Evolutionary conservation across 2,113 vertebrate species (phyloP).

Genomic region (Albula goreensis): DNA sequence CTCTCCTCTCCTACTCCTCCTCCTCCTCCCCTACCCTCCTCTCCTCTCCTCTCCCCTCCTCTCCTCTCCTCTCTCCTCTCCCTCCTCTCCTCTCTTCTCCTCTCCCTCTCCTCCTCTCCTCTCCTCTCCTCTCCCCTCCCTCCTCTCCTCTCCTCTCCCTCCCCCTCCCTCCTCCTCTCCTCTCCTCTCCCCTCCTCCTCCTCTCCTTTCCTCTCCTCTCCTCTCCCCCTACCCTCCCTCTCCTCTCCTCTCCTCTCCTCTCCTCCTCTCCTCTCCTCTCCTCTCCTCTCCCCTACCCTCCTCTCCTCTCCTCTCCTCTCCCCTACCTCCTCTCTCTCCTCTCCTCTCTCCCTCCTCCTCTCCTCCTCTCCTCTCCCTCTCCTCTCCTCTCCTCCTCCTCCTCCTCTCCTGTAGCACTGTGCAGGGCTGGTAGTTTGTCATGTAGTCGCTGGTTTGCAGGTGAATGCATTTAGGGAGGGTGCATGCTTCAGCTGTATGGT

Average conservation of each 20-base stretch:
- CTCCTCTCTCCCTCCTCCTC: constrained; percentile 16
- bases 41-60: not conserved
- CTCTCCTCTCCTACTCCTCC: not conserved
- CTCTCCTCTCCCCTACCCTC: not conserved
- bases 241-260: too few species aligned
- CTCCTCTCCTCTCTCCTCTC: not conserved
- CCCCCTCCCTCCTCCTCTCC: constrained; percentile 6
- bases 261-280: not conserved
- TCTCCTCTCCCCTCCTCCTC: constrained; percentile 9
- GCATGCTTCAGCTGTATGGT: too few species aligned
- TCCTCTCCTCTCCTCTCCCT: not conserved
- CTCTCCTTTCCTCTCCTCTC: constrained; percentile 33
- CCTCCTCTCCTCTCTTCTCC: not conserved
- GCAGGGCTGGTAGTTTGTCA: too few species aligned
- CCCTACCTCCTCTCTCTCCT: constrained; percentile 24
- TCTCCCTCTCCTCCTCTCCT: constrained; percentile 19
- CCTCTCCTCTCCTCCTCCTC: not conserved
- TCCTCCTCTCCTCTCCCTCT: not conserved
- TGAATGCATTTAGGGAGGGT: too few species aligned
- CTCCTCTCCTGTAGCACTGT: not conserved
- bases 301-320: not conserved
- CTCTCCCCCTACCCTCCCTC: constrained; percentile 6
- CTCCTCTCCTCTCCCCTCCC: constrained; percentile 25
- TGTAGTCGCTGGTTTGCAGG: too few species aligned
- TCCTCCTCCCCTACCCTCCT: not conserved